Conservation (phyloP, 2,113 vertebrate species). For the Anas platyrhynchos region DNA sequence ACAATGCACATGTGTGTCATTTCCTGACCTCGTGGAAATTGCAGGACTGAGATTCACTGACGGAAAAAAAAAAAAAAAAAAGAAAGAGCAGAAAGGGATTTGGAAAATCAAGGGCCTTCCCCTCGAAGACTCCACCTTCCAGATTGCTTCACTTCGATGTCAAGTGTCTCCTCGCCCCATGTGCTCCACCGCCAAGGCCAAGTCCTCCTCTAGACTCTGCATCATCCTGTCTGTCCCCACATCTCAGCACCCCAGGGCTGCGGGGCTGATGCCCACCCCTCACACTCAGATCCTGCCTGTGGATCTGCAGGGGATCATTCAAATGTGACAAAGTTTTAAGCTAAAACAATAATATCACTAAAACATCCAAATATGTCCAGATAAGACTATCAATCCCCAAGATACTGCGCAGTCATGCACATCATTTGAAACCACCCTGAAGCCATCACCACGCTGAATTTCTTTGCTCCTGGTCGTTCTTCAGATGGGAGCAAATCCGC, state of each 20-base stretch:
- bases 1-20: conserved; percentile 63
- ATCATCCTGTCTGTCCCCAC: accelerated
- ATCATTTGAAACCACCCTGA: not conserved
- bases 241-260: accelerated
- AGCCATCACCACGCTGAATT: not conserved
- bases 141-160: not conserved
- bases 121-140: conserved; percentile 14
- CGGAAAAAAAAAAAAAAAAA: not conserved
- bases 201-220: not conserved
- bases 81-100: not conserved
- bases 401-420: accelerated
- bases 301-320: not conserved
- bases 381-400: accelerated
- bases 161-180: not conserved
- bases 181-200: not conserved
- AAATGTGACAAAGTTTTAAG: accelerated
- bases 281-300: accelerated
- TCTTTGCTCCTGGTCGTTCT: not conserved
- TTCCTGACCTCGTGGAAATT: conserved; percentile 42
- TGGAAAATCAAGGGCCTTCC: not conserved
- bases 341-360: not conserved
- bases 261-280: not conserved
- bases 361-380: not conserved
- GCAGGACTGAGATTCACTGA: not conserved
- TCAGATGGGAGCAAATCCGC: not conserved